phyloP scores from a whole-genome alignment of 2,113 vertebrate species.

The Micromys minutus region DNA sequence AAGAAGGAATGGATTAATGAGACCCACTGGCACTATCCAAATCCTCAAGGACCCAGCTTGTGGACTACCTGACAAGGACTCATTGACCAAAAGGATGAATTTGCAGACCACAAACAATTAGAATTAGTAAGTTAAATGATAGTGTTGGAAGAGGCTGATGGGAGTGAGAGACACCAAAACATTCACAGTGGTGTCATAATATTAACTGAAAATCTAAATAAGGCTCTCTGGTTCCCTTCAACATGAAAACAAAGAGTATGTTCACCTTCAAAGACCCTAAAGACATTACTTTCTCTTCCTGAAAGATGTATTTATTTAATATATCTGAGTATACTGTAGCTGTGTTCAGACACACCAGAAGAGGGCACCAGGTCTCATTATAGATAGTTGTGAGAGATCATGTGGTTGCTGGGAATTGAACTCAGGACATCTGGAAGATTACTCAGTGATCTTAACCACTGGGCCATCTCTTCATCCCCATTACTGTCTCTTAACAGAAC shows the following conservation, averaged over 20 bases:
- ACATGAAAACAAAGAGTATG: background rate
- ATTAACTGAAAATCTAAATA: background rate
- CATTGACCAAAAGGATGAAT: background rate
- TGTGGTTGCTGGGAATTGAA: too few species aligned
- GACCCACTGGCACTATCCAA: background rate
- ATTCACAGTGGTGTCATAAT: background rate
- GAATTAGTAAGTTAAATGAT: background rate
- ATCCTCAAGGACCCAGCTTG: background rate
- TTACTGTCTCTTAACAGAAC: background rate
- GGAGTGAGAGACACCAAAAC: background rate
- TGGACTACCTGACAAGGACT: background rate
- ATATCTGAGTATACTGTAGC: too few species aligned
- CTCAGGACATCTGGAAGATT: too few species aligned
- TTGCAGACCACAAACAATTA: constrained; percentile 4
- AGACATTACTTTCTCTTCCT: background rate
- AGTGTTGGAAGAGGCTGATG: background rate
- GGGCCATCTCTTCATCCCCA: too few species aligned
- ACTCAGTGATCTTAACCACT: too few species aligned
- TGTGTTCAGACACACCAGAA: too few species aligned
- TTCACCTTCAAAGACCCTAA: background rate
- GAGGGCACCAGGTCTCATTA: too few species aligned
- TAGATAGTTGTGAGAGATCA: too few species aligned
- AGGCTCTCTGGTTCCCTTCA: background rate
- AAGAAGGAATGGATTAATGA: background rate
- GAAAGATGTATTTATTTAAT: too few species aligned